Evolutionary conservation across 2,888 invertebrate genomes (phyloP).

Genomic region (Azorinus chamasolen): DNA sequence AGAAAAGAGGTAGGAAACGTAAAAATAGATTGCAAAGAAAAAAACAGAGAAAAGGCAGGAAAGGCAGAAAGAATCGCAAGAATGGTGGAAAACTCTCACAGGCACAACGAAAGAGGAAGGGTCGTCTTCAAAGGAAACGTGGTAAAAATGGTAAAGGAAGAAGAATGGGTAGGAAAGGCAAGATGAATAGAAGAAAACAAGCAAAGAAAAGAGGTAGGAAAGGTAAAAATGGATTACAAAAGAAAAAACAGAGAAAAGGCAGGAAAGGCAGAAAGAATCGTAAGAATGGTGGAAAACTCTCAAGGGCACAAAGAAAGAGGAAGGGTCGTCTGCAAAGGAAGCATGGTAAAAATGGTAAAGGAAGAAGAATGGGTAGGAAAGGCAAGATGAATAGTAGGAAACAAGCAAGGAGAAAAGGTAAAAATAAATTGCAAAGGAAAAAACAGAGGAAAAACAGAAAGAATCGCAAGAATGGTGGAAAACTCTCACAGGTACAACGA

Average conservation of each 20-base stretch:
- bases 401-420: not conserved
- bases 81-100: not conserved
- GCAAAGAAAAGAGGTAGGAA: not conserved
- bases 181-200: not conserved
- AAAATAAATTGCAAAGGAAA: constrained; percentile 1
- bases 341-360: not conserved
- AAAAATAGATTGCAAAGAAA: not conserved
- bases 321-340: not conserved
- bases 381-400: not conserved
- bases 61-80: not conserved
- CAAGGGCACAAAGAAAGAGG: not conserved
- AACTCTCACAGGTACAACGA: not conserved
- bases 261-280: not conserved
- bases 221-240: constrained; percentile 2
- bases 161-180: not conserved
- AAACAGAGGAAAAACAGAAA: constrained; percentile 5
- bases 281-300: not conserved
- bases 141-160: not conserved
- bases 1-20: not conserved
- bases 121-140: not conserved
- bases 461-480: not conserved
- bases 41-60: not conserved
- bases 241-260: constrained; percentile 4
- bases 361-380: constrained; percentile 1
- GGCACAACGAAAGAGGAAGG: not conserved